Base-by-base conservation (phyloP, 2,888 invertebrate genomes). In the Chymomyza procnemis region DNA sequence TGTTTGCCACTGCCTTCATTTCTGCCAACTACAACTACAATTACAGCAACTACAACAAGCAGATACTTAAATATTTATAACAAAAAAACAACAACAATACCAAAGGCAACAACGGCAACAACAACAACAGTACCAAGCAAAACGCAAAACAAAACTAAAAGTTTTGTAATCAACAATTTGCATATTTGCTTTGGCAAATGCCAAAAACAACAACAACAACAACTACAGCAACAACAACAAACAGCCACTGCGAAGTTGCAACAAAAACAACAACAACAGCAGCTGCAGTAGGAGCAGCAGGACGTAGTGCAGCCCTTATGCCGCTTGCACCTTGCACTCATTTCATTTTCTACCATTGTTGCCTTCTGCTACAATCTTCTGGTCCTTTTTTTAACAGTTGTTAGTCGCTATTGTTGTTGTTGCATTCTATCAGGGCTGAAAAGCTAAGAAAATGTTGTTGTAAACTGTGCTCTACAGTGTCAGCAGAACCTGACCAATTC, bases 121-220 rank as follows among this genome's bases (percentile, higher is more conserved):
- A 30, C 46, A 61, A 19, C 19, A 60, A 66, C 58, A 71, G 66
- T 66, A 63, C 66, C 76, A 74, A 41, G 12, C 34, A 41, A 41
- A 41, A 41, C 34, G 34, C 34, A 65, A 47, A 55, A 76, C 79
- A 71, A 76, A 83, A 85, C 71, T 77, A 70, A 75, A 83, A 85
- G 71, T 83, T 50, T 85, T 83, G 85, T 83, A 85, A 84, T 84
- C 85, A 84, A 85, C 84, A 84, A 84, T 84, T 84, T 84, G 84
- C 84, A 84, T 84, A 85, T 85, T 84, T 85, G 80, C 79, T 84
- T 76, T 85, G 74, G 82, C 78, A 83, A 26, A 71, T 72, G 73
- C 71, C 78, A 76, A 75, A 78, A 81, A 75, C 78, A 30, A 26
- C 30, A n/a, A 47, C 59, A 46, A 22, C 59, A 47, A 47, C 1